Percentiles rank a stretch among this genome's conserved stretches.
Conservation (phyloP, 2,797 vertebrate species). For the Premnoplex brunnescens region DNA sequence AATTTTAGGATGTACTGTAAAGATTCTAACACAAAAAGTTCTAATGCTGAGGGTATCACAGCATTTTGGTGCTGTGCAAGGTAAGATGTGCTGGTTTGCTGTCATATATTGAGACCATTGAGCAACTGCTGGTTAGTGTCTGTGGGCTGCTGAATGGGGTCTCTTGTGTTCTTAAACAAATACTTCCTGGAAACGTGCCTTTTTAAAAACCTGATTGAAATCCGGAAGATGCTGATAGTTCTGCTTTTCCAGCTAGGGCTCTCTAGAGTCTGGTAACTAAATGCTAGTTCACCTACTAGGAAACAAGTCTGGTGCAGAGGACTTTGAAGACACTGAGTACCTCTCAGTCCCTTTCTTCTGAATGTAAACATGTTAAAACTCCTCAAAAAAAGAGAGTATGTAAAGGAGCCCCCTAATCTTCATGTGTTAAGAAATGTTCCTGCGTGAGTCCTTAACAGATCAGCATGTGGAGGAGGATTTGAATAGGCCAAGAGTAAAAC, state of each 20-base stretch:
- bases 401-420: neutral
- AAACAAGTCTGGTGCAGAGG: neutral
- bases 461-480: neutral
- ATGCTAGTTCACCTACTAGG: neutral
- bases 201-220: fast-evolving
- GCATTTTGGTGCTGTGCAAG: neutral
- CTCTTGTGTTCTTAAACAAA: neutral
- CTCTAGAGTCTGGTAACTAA: neutral
- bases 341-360: neutral
- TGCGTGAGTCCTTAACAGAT: neutral
- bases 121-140: neutral
- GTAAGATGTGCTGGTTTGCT: neutral
- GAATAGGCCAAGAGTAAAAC: neutral
- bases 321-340: neutral
- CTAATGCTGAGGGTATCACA: neutral
- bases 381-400: neutral
- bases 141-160: neutral
- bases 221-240: neutral
- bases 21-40: neutral
- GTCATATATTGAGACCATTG: neutral
- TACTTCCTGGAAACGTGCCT: neutral
- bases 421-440: neutral
- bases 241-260: neutral
- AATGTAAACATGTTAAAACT: neutral
- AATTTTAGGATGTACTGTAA: neutral